These are phyloP conservation scores for Acanthaster planci DNA, from an alignment of 35 echinoderm and acorn worm species.

Conservation along the genomic window DNA sequence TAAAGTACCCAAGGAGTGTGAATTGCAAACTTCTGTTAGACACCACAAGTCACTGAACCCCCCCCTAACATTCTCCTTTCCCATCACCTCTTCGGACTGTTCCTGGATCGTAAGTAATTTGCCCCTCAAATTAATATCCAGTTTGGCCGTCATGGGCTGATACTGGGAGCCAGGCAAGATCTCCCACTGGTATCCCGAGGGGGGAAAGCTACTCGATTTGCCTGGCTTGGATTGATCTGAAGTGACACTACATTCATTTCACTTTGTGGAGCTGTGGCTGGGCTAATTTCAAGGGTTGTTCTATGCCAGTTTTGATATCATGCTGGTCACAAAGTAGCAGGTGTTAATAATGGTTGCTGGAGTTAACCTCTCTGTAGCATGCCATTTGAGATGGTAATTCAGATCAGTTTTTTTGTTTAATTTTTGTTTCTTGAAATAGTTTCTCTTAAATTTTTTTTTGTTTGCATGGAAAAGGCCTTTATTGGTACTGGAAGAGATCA, in stretches of 20 bases:
- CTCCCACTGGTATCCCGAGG: background rate
- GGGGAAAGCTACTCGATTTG: slow-evolving; percentile 12
- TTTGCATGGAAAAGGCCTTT: no score
- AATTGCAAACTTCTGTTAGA: no score
- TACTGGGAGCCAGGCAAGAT: background rate
- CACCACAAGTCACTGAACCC: slow-evolving; percentile 6
- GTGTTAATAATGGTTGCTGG: no score
- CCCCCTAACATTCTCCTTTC: background rate
- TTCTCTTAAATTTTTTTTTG: no score
- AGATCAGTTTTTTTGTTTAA: no score
- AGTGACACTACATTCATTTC: slow-evolving; percentile 27
- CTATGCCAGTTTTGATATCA: background rate
- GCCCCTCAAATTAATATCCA: slow-evolving; percentile 28
- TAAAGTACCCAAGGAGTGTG: no score
- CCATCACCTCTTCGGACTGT: background rate
- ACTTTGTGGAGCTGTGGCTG: background rate
- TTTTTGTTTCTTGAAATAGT: no score
- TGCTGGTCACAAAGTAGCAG: no score
- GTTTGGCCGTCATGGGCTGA: background rate
- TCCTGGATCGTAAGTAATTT: background rate
- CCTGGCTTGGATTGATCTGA: background rate
- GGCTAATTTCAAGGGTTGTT: background rate
- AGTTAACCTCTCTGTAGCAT: no score
- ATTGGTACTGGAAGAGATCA: no score
- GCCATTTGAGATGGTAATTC: no score